Conservation (phyloP, 2,797 vertebrate genomes). For the Rhinogobio ventralis region DNA sequence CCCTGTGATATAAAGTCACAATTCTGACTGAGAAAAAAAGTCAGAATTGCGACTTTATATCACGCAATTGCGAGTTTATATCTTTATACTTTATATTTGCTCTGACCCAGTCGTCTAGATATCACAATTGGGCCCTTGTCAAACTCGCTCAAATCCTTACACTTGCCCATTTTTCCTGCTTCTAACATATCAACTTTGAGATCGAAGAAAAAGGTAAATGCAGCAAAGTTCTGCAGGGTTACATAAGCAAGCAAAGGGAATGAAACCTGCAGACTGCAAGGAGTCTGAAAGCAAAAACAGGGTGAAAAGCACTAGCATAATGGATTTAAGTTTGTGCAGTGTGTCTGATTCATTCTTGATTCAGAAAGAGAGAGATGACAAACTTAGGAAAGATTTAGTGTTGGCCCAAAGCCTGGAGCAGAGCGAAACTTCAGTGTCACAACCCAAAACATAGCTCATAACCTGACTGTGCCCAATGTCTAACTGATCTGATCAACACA, state of each 20-base stretch:
- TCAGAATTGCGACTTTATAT: too few species aligned
- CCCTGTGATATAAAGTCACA: too few species aligned
- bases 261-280: neutral
- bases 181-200: too few species aligned
- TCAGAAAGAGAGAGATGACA: slow-evolving; percentile 1
- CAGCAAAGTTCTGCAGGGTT: neutral
- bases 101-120: too few species aligned
- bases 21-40: too few species aligned
- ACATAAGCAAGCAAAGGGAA: neutral
- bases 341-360: slow-evolving; percentile 3
- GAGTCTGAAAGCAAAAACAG: neutral
- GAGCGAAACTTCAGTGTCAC: slow-evolving; percentile 35
- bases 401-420: slow-evolving; percentile 42
- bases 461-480: slow-evolving; percentile 36
- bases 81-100: too few species aligned
- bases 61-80: too few species aligned
- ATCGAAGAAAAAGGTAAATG: neutral
- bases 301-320: neutral
- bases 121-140: too few species aligned
- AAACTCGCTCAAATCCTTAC: too few species aligned
- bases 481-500: neutral
- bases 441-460: slow-evolving; percentile 40
- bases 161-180: too few species aligned
- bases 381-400: slow-evolving; percentile 44
- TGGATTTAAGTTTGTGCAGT: neutral